Evolutionary conservation across 2,888 invertebrate species (phyloP).

Genomic region (Xylocampa areola): DNA sequence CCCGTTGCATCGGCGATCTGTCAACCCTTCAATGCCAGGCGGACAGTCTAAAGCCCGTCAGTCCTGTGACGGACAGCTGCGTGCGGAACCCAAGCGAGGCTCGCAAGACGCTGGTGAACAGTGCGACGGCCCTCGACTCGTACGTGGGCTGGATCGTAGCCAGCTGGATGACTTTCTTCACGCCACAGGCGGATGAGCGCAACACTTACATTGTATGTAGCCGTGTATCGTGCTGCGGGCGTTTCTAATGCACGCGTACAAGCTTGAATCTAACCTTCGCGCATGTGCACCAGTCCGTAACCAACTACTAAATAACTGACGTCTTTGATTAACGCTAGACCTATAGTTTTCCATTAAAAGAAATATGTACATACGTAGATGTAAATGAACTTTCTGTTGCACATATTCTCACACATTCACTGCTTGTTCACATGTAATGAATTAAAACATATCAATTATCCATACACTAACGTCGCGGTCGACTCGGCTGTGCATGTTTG

Average conservation of each 20-base stretch:
- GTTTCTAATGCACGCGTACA: conserved; percentile 39
- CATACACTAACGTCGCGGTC: conserved; percentile 58
- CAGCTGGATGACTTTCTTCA: conserved; percentile 84
- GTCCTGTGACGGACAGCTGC: conserved; percentile 69
- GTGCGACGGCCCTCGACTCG: conserved; percentile 83
- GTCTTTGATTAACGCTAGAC: conserved; percentile 10
- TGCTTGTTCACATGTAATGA: conserved; percentile 38
- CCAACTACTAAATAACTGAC: conserved; percentile 13
- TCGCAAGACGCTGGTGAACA: conserved; percentile 77
- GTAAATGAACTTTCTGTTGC: conserved; percentile 4
- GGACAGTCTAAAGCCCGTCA: conserved; percentile 58
- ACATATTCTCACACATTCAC: conserved; percentile 28
- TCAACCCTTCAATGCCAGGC: conserved; percentile 78
- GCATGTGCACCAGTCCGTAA: conserved; percentile 54
- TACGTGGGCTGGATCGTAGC: conserved; percentile 86
- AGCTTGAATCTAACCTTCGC: conserved; percentile 34
- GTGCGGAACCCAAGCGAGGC: conserved; percentile 75
- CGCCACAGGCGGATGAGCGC: conserved; percentile 74
- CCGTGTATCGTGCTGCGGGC: conserved; percentile 38
- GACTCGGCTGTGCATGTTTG: conserved; percentile 53
- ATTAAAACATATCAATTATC: conserved; percentile 32
- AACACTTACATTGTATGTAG: conserved; percentile 85
- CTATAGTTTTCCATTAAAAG: conserved; percentile 8
- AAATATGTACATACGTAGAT: conserved; percentile 6
- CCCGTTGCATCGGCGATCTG: conserved; percentile 87